Evolutionary conservation across 1,140 invertebrate species (phyloP), one percentile per base, ranked within the genome.

Genomic region (Thalassaphorura encarpata): DNA sequence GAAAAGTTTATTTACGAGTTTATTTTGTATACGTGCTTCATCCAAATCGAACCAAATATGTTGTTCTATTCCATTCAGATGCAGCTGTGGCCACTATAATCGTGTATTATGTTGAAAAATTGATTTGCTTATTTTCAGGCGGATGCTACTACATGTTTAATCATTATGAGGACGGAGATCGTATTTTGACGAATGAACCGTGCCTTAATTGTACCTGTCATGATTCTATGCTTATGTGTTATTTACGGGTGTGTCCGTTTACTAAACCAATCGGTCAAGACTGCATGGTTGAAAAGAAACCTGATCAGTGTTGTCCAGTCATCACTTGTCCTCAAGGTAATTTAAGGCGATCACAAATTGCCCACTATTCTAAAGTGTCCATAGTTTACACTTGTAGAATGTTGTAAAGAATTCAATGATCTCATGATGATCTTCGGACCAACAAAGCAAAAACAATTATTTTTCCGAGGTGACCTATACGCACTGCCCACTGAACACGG

Each of bases 161-260:
- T 71, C 87, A 88, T 68, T 94, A 95, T 72, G 81, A 85, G 60
- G 89, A 94, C 75, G 89, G 89, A 47, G 88, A 92, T 68, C 80
- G 88, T 66, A 94, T 95, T 67, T 78, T 89, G 71, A 94, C 89
- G 54, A 91, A 92, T 75, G 91, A 95, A 71, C 89, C 89, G 62
- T 95, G 91, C 73, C 76, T 95, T 31, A 95, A 95, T 73, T 95
- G 91, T 74, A 94, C 89, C 51, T 95, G 91, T 72, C 85, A 89
- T 73, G 90, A 93, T 68, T 81, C 83, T 66, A 93, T 93, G 87
- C 77, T 95, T 42, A 93, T 93, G 89, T 95, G 91, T 69, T 95
- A 91, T 72, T 75, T 95, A 53, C 78, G 84, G 68, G 89, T 94
- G 19, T 95, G 91, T 71, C 90, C 91, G 13, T 93, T 91, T 73